A percentile compares a stretch with the other conserved stretches of the same genome.
Evolutionary conservation across 2,888 invertebrate species (phyloP).

Genomic region (Brenthis ino): DNA sequence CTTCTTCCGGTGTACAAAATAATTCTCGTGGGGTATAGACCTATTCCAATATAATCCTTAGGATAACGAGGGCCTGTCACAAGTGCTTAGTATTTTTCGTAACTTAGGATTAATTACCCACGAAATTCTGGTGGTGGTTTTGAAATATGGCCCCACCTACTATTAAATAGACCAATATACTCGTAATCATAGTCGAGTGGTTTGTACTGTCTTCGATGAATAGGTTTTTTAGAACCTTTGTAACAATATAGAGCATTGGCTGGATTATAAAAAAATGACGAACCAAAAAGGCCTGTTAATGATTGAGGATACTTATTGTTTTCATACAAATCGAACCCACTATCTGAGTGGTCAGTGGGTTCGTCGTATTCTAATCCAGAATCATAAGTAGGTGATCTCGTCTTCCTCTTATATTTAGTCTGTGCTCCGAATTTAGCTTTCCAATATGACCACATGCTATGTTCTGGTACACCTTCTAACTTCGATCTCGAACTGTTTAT

Average conservation of each 20-base stretch:
- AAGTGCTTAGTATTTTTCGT: too few relatives aligned
- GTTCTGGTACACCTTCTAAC: neutral
- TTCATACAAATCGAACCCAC: neutral
- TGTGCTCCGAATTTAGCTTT: slow-evolving; percentile 1
- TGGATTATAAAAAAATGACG: slow-evolving; percentile 10
- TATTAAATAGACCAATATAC: neutral
- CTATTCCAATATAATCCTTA: too few relatives aligned
- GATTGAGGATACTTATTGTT: neutral
- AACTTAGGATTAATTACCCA: neutral
- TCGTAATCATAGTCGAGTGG: neutral
- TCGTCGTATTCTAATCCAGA: neutral
- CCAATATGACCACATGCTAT: neutral
- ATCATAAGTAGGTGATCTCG: neutral
- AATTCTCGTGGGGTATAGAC: too few relatives aligned
- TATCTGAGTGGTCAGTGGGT: neutral
- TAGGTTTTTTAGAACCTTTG: neutral
- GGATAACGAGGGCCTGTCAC: too few relatives aligned
- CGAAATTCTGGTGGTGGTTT: slow-evolving; percentile 16
- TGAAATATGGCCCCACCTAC: neutral
- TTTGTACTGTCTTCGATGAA: neutral
- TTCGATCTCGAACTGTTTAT: neutral
- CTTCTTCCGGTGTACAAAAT: too few relatives aligned
- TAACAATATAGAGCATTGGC: slow-evolving; percentile 6
- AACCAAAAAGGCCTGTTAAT: slow-evolving; percentile 1
- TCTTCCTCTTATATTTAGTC: neutral